These are phyloP conservation scores for Alouatta caraya DNA, from an alignment of 2,797 vertebrate species.

Conservation along the genomic window DNA sequence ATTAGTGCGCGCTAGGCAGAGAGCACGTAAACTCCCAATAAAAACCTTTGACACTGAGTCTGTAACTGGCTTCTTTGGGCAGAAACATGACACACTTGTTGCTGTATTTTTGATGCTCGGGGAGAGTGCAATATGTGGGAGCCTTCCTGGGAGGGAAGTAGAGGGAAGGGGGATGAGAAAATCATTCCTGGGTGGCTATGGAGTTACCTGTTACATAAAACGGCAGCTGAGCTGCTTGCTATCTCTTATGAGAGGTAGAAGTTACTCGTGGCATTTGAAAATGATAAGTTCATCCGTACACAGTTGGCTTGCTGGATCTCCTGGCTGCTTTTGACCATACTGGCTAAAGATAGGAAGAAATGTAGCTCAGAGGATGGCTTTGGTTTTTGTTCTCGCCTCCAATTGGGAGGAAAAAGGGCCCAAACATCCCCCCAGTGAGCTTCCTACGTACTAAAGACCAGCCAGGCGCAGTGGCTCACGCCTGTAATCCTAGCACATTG, in stretches of 20 bases:
- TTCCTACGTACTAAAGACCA: background rate
- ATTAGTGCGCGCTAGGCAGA: background rate
- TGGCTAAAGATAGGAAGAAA: background rate
- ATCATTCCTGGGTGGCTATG: background rate
- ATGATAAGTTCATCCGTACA: background rate
- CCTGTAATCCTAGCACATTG: background rate
- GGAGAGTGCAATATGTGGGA: background rate
- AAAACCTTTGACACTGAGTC: background rate
- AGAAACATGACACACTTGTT: background rate
- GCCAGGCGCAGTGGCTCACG: background rate
- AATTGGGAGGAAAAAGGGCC: background rate
- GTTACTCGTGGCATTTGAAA: constrained; percentile 12
- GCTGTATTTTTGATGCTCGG: background rate
- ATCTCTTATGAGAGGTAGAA: background rate
- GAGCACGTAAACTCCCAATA: background rate
- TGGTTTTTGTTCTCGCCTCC: constrained; percentile 13
- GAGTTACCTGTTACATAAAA: background rate
- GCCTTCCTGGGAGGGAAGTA: background rate
- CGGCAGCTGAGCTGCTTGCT: background rate
- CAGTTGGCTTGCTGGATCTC: background rate
- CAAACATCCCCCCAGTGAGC: background rate
- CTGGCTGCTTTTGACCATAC: background rate
- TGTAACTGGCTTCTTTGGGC: background rate
- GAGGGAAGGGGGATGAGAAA: background rate
- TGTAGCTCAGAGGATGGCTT: background rate